Conservation (phyloP, 2,888 invertebrate genomes). For the Andrena dorsata region DNA sequence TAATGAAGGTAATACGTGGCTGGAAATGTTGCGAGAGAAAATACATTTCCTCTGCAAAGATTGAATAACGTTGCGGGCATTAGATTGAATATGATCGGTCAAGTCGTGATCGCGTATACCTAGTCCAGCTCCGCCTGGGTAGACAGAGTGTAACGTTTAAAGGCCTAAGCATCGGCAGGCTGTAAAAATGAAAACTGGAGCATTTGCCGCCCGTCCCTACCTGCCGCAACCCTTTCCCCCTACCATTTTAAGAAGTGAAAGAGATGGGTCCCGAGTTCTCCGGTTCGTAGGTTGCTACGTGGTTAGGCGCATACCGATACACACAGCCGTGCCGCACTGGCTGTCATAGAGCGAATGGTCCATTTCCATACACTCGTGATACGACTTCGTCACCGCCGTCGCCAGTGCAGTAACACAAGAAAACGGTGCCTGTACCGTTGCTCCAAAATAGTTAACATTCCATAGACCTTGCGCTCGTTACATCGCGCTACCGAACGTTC, state of each 20-base stretch:
- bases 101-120: constrained; percentile 39
- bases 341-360: constrained; percentile 73
- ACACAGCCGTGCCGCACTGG: constrained; percentile 66
- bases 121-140: constrained; percentile 38
- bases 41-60: neutral
- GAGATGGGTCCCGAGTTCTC: constrained; percentile 73
- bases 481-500: constrained; percentile 36
- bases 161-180: constrained; percentile 62
- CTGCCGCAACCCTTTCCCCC: constrained; percentile 65
- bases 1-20: no score
- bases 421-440: constrained; percentile 55
- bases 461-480: constrained; percentile 39
- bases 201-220: constrained; percentile 72
- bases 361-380: constrained; percentile 73
- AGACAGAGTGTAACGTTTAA: constrained; percentile 55
- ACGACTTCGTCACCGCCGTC: constrained; percentile 60
- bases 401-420: constrained; percentile 61
- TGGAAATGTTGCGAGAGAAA: neutral
- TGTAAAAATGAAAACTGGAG: constrained; percentile 78
- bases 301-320: constrained; percentile 72
- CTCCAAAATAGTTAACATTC: constrained; percentile 57
- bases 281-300: constrained; percentile 75
- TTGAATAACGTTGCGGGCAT: constrained; percentile 26
- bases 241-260: constrained; percentile 77
- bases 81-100: constrained; percentile 17